Conservation (phyloP, 2,113 vertebrate species). For the Choloepus hoffmanni region DNA sequence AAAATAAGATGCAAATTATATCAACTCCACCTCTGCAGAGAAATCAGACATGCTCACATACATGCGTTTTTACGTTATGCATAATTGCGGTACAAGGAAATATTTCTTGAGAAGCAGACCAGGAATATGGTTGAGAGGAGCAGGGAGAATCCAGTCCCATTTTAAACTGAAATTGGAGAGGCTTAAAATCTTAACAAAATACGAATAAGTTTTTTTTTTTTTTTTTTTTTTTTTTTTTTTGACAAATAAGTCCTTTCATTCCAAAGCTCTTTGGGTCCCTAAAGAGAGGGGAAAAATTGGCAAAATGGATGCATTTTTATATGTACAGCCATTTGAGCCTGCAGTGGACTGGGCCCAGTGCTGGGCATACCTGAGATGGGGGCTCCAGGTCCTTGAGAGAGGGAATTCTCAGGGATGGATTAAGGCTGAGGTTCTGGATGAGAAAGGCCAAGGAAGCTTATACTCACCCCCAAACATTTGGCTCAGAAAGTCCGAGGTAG, state of each 20-base stretch:
- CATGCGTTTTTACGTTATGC: not conserved
- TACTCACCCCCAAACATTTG: conserved; percentile 39
- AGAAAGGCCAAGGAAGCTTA: conserved; percentile 66
- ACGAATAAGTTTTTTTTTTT: not conserved
- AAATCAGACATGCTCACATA: not conserved
- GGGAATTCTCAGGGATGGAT: not conserved
- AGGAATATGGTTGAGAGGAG: not conserved
- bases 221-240: not conserved
- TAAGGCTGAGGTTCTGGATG: conserved; percentile 59
- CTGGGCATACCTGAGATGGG: not conserved
- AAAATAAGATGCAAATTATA: not conserved
- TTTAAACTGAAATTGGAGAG: not conserved
- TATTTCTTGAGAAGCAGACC: not conserved
- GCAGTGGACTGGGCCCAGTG: not conserved
- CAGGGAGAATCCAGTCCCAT: not conserved
- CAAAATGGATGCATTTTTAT: not conserved
- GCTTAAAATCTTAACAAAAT: not conserved
- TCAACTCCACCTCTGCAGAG: not conserved
- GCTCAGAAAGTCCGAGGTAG: conserved; percentile 52
- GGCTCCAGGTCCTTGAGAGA: conserved; percentile 28
- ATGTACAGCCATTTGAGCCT: not conserved
- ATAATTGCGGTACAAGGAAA: not conserved
- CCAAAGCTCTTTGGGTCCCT: not conserved
- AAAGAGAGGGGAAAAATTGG: not conserved
- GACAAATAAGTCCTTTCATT: not conserved